Base-by-base conservation (phyloP, 2,113 vertebrate species). In the Grallaria varia region DNA sequence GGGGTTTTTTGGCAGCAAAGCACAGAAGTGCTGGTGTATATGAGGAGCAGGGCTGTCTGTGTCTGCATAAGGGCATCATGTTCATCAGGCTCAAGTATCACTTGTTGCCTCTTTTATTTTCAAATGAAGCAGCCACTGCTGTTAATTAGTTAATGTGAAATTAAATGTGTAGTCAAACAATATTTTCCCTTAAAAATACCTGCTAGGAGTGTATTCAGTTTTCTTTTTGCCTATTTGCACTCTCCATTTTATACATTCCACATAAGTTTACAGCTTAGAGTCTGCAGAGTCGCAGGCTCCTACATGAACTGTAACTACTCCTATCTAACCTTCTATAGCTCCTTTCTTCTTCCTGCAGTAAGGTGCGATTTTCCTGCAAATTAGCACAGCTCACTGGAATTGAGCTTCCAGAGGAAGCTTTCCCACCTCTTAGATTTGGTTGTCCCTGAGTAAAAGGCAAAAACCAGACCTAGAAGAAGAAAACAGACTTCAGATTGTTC, bases 121-220 rank as follows among this genome's bases (percentile, higher is more conserved):
- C 42, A 60, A 40, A 64, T 62, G 19, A 79, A 72, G 9, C 42
- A 75, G 64, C 28, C 40, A 63, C 21, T 84, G 30, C 39, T 89
- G 47, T 89, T 84, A 59, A 81, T 87, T 87, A 66, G 22, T 77
- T 76, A 55, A 89, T 71, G 28, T 71, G n/a, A 73, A 85, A 73
- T 83, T 3, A 89, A 84, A 49, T 64, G 39, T 35, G 73, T 5
- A 3, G 6, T 53, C 37, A 81, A 80, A 58, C 22, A 90, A 50
- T 42, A 33, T 12, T 77, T 76, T 56, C 58, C 12, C 9, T 64
- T 76, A 53, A 50, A 76, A 92, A 66, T 42, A 5, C 9, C 30
- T 13, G n/a, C 71, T 3, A 1, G 1, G 62, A 53, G 44, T 52
- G 19, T 7, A 56, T 82, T 63, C 0, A 1, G 0, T 30, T 89